A percentile compares a stretch with the other conserved stretches of the same genome.
These are phyloP conservation scores for Lycocorax pyrrhopterus DNA, from an alignment of 2,113 vertebrate species.

Conservation along the genomic window DNA sequence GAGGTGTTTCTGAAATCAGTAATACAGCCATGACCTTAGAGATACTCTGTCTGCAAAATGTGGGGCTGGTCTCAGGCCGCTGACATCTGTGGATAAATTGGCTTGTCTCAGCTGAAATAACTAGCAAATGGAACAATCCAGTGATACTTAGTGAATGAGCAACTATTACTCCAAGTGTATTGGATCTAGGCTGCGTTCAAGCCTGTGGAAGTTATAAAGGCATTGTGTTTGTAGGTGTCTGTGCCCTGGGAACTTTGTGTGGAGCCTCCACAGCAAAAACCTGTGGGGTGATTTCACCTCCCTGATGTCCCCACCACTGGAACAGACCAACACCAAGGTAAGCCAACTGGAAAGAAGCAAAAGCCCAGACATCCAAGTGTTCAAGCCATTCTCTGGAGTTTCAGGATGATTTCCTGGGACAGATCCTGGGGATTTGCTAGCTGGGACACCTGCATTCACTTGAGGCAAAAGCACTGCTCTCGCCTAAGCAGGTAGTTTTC, in stretches of 20 bases:
- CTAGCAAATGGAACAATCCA: neutral
- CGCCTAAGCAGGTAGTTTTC: neutral
- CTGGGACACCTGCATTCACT: rapidly evolving
- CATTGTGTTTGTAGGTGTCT: neutral
- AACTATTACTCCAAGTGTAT: neutral
- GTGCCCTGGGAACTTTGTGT: neutral
- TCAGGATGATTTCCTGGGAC: neutral
- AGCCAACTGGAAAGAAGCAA: neutral
- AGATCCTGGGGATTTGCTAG: neutral
- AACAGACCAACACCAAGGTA: neutral
- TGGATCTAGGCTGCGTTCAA: neutral
- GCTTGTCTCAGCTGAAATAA: neutral
- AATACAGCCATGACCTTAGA: neutral
- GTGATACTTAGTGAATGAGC: neutral
- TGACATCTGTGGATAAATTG: neutral
- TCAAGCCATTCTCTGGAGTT: neutral
- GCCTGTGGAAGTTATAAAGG: neutral
- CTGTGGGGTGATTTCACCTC: neutral
- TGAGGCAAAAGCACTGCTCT: neutral
- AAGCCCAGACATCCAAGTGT: neutral
- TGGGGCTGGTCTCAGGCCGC: neutral
- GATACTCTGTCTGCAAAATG: neutral
- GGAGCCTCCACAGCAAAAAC: neutral
- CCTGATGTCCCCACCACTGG: too few relatives aligned
- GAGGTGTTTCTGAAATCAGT: neutral